Evolutionary conservation across 2,797 vertebrate species (phyloP), one percentile per base, ranked within the genome.

Genomic region (Lithobates sylvaticus): DNA sequence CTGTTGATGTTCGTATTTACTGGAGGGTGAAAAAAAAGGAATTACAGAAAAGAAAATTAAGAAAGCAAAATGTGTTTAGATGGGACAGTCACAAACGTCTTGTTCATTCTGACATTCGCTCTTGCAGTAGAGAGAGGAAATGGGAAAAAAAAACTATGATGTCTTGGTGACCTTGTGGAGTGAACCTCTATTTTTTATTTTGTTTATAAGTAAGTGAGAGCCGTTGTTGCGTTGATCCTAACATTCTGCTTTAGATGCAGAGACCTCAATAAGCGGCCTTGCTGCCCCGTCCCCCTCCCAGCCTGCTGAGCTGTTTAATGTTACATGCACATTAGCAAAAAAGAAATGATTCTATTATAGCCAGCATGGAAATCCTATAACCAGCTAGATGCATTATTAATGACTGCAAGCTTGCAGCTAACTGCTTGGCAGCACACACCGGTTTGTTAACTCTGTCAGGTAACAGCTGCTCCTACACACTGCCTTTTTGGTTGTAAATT

Each of bases 271-370:
- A 29, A 29, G 78, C 1, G 26, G 73, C 34, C 65, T 18, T 29
- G 1, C 42, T 47, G 61, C 71, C 84, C 44, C 13, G 44, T 47
- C 44, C 44, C 78, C 76, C 77, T 69, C 78, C 50, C 39, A 72
- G 70, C 78, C 80, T 9, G 70, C 71, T 8, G 61, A 39, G 78
- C 42, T 34, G 84, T 81, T 73, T 81, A 70, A 76, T 67, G 67
- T 86, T 81, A 81, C 84, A 76, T 71, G 73, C 84, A 81, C 84
- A 86, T 86, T 81, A 76, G 73, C 79, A 76, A 21, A 68, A 54
- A 77, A 86, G 84, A 86, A 81, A 77, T 76, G 50, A 81, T 81
- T 81, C 73, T 65, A 82, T 81, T 76, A 81, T 39, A 82, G 64
- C 44, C 47, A 15, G 65, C 18, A 65, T 32, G 73, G 68, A 71